Evolutionary conservation across 2,113 vertebrate species (phyloP), one percentile per base, ranked within the genome.

Genomic region (Labeo rohita): DNA sequence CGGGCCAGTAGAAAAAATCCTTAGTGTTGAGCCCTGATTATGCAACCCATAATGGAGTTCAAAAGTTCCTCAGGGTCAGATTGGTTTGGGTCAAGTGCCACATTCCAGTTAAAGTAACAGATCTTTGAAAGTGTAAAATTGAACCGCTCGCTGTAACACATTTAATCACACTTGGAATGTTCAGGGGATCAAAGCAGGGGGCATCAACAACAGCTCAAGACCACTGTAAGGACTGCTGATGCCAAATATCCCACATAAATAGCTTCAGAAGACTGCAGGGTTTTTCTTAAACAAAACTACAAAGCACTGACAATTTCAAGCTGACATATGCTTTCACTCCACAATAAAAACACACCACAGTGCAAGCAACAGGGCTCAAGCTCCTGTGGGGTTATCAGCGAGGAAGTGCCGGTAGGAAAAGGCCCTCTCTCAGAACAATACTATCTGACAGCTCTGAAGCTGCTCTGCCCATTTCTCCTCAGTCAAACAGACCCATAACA

Each of bases 361-460:
- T 50, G 21, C 11, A 74, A 73, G 66, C 84, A 50, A 61, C 82
- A 21, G 59, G 43, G 50, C 59, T 81, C 34, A 70, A 73, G 54
- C 50, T 87, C 84, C 74, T 79, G 78, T 50, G 28, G 63, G 77
- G 66, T 87, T 85, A 88, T 89, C 88, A 43, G 66, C 16, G 49
- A 85, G 89, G 88, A 90, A 90, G 84, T 77, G 83, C 78, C 82
- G 78, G 85, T 85, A 84, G 88, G 84, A 87, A 84, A 84, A 65
- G 77, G 77, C 85, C 66, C 12, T 65, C 50, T 59, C 65, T 82
- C 61, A 61, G 50, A 91, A 91, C 90, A 90, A 91, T 89, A 84
- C 87, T 85, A 88, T 87, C 88, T 87, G 72, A 68, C 54, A 84
- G 52, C 54, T 80, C 63, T 82, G 47, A 89, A 47, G 50, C 70